phyloP scores from a whole-genome alignment of 2,797 vertebrate species.

The Erpetoichthys calabaricus region DNA sequence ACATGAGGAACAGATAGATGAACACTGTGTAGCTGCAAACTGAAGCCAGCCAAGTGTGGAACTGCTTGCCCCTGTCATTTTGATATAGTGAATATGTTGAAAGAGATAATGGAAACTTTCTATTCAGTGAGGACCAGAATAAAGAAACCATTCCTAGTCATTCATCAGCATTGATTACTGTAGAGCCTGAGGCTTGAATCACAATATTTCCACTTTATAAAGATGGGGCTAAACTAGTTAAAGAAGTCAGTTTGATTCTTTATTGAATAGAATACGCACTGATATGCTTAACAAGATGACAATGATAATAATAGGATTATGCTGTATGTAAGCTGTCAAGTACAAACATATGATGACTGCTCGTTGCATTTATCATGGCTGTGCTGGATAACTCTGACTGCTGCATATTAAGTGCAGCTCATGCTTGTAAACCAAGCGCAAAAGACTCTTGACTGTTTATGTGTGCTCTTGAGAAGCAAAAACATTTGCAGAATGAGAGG shows the following conservation, averaged over 20 bases:
- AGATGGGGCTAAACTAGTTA: constrained; percentile 41
- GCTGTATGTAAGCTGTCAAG: background rate
- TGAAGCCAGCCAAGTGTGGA: constrained; percentile 71
- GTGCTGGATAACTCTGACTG: too few relatives aligned
- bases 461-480: too few relatives aligned
- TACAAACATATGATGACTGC: too few relatives aligned
- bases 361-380: too few relatives aligned
- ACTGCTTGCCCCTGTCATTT: constrained; percentile 77
- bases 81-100: constrained; percentile 95
- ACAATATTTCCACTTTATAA: constrained; percentile 46
- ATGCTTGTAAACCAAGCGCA: too few relatives aligned
- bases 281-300: constrained; percentile 26
- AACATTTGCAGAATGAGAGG: too few relatives aligned
- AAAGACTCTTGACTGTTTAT: too few relatives aligned
- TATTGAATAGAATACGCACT: constrained; percentile 15
- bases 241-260: constrained; percentile 22
- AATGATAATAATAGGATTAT: constrained; percentile 29
- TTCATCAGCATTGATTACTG: constrained; percentile 90
- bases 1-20: constrained; percentile 50
- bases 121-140: constrained; percentile 77
- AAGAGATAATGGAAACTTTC: constrained; percentile 95
- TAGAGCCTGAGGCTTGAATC: constrained; percentile 51
- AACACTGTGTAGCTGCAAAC: constrained; percentile 48
- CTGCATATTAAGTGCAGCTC: too few relatives aligned
- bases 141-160: constrained; percentile 79